Evolutionary conservation across 2,113 vertebrate genomes (phyloP), one percentile per base, ranked within the genome.

Genomic region (Scomber scombrus): DNA sequence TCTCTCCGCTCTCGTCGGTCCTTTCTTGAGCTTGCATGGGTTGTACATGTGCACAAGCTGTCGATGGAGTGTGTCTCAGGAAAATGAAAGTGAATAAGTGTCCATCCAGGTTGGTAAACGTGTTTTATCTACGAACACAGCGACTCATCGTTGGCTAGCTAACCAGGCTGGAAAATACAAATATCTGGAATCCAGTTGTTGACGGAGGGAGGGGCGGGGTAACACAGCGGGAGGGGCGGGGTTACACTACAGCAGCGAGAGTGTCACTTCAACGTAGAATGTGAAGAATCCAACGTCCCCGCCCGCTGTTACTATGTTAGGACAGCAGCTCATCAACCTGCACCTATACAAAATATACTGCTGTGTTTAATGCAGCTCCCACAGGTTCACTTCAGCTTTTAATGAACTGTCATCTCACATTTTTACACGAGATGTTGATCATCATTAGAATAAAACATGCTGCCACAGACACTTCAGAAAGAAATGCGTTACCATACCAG

Each of bases 161-260:
- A 90, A 77, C 49, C 85, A 45, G 26, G 74, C 71, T 26, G 40
- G 78, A 89, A 89, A 90, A 85, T 78, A 86, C 87, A 88, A 85
- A 87, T 86, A 80, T 77, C 88, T 88, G 61, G 75, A 62, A 82
- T 90, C 89, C 89, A 88, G 91, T 92, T 92, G 92, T 93, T 91
- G 92, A 93, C 84, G 78, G 75, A 3, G 12, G 56, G 72, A 73
- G 63, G 77, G 92, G 91, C 89, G 91, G 80, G 81, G 83, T 80
- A 80, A 65, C 45, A 11, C 45, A 15, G 52, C 68, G 11, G 49
- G 71, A 66, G 66, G 78, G 92, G 89, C 87, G 92, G 80, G 84
- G 80, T 86, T 80, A 67, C 49, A 16, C 43, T 16, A 47, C 80
- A 61, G 80, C 26, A 23, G 16, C 16, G 50, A 7, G 2, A 7